Conservation (phyloP, 2,888 invertebrate genomes). For the Lasioglossum malachurum region DNA sequence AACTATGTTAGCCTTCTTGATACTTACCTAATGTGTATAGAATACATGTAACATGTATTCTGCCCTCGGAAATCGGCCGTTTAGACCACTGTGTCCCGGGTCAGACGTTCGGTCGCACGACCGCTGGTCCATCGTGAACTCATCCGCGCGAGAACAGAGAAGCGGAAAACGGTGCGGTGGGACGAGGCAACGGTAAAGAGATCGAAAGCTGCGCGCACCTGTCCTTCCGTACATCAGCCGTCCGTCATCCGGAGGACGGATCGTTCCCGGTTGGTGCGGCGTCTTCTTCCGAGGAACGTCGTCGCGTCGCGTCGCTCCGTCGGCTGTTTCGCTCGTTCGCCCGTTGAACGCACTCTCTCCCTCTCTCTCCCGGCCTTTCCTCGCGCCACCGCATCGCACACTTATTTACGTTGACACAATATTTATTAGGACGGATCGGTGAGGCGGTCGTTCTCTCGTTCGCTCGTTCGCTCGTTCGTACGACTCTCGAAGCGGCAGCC, state of each 20-base stretch:
- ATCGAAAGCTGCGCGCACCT: constrained; percentile 77
- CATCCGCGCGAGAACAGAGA: not conserved
- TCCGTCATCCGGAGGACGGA: constrained; percentile 79
- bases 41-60: too few species aligned
- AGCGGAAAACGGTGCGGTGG: not conserved
- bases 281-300: constrained; percentile 42
- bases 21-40: too few species aligned
- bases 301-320: not conserved
- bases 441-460: constrained; percentile 77
- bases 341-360: constrained; percentile 34
- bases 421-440: constrained; percentile 85
- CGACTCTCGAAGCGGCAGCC: constrained; percentile 61
- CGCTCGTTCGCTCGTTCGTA: constrained; percentile 73
- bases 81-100: too few species aligned
- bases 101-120: not conserved
- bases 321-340: constrained; percentile 24
- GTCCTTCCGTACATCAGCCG: constrained; percentile 83
- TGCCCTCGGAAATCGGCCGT: too few species aligned
- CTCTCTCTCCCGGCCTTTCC: constrained; percentile 57
- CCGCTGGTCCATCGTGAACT: not conserved
- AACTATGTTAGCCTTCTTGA: too few species aligned
- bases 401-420: constrained; percentile 85
- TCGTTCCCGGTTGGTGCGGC: constrained; percentile 60
- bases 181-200: constrained; percentile 21
- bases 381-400: constrained; percentile 76